phyloP scores from a whole-genome alignment of 2,113 vertebrate genomes.

The Uria aalge region DNA sequence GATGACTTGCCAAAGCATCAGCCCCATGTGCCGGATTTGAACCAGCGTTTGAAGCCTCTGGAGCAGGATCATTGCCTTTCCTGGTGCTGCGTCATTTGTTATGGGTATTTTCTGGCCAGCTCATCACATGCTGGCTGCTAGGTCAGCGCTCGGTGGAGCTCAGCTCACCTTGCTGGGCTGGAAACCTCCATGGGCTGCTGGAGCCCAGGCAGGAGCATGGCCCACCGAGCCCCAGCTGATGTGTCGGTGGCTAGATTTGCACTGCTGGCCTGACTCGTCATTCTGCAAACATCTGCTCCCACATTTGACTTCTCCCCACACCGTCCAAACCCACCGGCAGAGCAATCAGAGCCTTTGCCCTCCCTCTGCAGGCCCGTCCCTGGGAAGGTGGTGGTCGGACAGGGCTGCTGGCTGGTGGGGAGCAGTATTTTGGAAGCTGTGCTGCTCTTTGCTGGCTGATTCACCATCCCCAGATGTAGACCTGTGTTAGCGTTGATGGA shows the following conservation, averaged over 20 bases:
- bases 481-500: neutral
- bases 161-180: neutral
- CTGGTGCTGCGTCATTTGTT: neutral
- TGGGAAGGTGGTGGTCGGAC: rapidly evolving
- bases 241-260: neutral
- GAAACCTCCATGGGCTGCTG: neutral
- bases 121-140: neutral
- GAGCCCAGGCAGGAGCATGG: neutral
- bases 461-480: neutral
- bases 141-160: neutral
- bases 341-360: neutral
- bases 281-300: neutral
- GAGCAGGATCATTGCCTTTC: neutral
- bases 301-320: neutral
- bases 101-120: neutral
- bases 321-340: neutral
- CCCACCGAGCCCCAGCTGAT: rapidly evolving
- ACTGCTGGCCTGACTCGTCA: neutral
- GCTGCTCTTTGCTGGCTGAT: neutral
- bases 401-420: neutral
- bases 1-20: neutral
- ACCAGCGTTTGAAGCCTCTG: neutral
- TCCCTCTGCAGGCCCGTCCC: neutral
- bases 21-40: neutral
- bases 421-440: neutral